A percentile compares a stretch with the other conserved stretches of the same genome.
phyloP scores from a whole-genome alignment of 2,797 vertebrate species.

The Pipistrellus kuhlii region DNA sequence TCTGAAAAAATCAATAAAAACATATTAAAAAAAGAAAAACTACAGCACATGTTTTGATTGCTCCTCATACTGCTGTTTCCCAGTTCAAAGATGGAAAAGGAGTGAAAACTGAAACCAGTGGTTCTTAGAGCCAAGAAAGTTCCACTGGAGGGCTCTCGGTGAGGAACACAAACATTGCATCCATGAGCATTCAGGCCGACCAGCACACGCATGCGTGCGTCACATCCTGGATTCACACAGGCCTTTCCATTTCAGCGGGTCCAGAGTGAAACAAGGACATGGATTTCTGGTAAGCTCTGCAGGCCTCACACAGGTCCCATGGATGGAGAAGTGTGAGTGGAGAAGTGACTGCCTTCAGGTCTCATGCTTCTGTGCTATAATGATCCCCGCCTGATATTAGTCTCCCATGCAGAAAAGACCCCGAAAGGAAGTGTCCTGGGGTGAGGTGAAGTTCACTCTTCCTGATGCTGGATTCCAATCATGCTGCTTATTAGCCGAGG shows the following conservation, averaged over 20 bases:
- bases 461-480: too few relatives aligned
- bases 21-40: too few relatives aligned
- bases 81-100: background rate
- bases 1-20: too few relatives aligned
- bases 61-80: background rate
- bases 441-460: background rate
- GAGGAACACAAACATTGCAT: accelerated
- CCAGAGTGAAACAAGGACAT: background rate
- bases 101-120: background rate
- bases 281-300: background rate
- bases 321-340: background rate
- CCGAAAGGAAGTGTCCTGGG: too few relatives aligned
- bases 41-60: background rate
- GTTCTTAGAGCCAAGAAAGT: background rate
- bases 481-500: background rate
- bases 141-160: background rate
- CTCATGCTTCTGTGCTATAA: background rate
- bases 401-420: background rate
- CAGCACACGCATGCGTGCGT: accelerated
- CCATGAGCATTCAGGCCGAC: accelerated
- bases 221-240: background rate
- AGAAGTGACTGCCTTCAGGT: background rate
- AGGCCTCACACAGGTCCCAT: too few relatives aligned
- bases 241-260: background rate
- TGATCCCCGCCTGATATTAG: background rate